Evolutionary conservation across 2,888 invertebrate genomes (phyloP).

Genomic region (Cybosia mesomella): DNA sequence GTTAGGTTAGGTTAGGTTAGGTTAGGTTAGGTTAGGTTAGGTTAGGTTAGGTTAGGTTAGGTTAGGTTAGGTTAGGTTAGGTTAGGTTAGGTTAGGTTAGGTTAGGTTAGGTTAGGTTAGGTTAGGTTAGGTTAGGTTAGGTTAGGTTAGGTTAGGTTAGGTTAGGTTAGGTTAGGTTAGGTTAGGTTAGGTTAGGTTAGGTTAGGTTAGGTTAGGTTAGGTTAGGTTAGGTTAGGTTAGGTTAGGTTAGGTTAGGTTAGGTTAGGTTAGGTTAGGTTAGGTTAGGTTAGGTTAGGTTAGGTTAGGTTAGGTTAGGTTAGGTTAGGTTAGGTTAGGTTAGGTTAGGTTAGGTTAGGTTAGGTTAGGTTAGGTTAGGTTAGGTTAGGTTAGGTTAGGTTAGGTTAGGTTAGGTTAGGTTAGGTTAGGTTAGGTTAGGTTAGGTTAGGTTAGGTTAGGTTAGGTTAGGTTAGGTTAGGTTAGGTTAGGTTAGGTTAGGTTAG

Average conservation of each 20-base stretch:
- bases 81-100: slow-evolving; percentile 22
- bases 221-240: slow-evolving; percentile 27
- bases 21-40: slow-evolving; percentile 21
- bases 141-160: slow-evolving; percentile 26
- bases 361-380: slow-evolving; percentile 3
- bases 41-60: slow-evolving; percentile 19
- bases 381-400: too few species aligned
- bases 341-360: slow-evolving; percentile 13
- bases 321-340: slow-evolving; percentile 13
- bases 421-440: too few species aligned
- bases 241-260: slow-evolving; percentile 11
- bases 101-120: slow-evolving; percentile 20
- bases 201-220: slow-evolving; percentile 24
- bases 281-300: slow-evolving; percentile 13
- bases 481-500: too few species aligned
- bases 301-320: slow-evolving; percentile 11
- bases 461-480: too few species aligned
- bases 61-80: slow-evolving; percentile 20
- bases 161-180: slow-evolving; percentile 25
- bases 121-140: slow-evolving; percentile 26
- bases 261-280: slow-evolving; percentile 10
- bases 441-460: too few species aligned
- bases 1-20: slow-evolving; percentile 23
- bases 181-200: slow-evolving; percentile 26
- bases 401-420: too few species aligned